These are phyloP conservation scores for Heptranchias perlo DNA, from an alignment of 2,113 vertebrate species.

Conservation along the genomic window DNA sequence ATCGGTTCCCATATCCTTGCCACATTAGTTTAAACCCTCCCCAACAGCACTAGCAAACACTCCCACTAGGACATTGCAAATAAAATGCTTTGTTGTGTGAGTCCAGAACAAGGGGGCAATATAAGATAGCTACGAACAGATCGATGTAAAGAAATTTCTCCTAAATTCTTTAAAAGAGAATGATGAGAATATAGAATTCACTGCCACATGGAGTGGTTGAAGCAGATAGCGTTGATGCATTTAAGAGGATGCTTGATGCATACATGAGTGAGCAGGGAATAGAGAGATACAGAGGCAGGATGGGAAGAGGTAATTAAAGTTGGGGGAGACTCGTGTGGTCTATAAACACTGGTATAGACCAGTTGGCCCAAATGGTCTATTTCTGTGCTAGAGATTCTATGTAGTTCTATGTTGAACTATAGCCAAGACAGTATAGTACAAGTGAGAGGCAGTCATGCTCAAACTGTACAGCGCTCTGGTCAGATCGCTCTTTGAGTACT, in stretches of 20 bases:
- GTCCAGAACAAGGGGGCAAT: too few relatives aligned
- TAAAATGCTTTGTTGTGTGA: neutral
- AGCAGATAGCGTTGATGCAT: too few relatives aligned
- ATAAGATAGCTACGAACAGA: neutral
- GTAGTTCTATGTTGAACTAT: neutral
- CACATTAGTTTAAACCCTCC: too few relatives aligned
- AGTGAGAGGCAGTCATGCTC: neutral
- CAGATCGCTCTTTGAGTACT: neutral
- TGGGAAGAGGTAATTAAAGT: neutral
- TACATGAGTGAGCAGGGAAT: too few relatives aligned
- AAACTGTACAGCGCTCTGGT: neutral
- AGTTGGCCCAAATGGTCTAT: neutral
- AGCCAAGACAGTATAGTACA: neutral
- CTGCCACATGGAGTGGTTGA: too few relatives aligned
- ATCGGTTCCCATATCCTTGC: too few relatives aligned
- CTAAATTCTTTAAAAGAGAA: too few relatives aligned
- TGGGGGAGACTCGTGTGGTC: neutral
- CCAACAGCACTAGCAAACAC: too few relatives aligned
- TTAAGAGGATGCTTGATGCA: too few relatives aligned
- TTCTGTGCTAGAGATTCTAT: neutral
- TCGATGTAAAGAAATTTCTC: neutral
- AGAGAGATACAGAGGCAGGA: too few relatives aligned
- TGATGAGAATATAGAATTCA: neutral
- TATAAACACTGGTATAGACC: neutral
- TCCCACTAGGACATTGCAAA: too few relatives aligned